phyloP scores from a whole-genome alignment of 2,113 vertebrate genomes.

The Calonectris borealis region DNA sequence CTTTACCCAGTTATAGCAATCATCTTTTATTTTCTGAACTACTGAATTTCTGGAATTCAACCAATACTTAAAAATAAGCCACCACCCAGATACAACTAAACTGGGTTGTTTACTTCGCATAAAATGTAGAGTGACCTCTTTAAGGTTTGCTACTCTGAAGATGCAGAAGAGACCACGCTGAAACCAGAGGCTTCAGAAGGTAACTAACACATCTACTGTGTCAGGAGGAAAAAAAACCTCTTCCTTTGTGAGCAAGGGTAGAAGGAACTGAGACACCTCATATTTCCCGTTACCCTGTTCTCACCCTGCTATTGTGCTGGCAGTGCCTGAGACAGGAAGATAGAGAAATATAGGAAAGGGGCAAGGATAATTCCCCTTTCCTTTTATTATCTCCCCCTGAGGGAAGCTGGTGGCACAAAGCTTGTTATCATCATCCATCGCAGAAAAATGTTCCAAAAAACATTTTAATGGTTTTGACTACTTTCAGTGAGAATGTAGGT shows the following conservation, averaged over 20 bases:
- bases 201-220: not conserved
- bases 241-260: not conserved
- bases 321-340: not conserved
- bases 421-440: not conserved
- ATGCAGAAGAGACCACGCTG: not conserved
- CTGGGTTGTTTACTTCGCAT: not conserved
- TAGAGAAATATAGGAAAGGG: not conserved
- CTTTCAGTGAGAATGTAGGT: not conserved
- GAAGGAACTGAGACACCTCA: not conserved
- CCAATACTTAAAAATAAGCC: not conserved
- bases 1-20: not conserved
- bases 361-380: not conserved
- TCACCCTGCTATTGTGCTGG: not conserved
- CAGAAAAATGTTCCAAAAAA: not conserved
- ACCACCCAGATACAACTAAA: not conserved
- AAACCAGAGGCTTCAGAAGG: not conserved
- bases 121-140: not conserved
- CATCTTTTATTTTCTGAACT: not conserved
- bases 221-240: not conserved
- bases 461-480: not conserved
- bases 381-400: not conserved
- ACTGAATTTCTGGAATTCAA: not conserved
- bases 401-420: not conserved
- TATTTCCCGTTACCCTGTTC: not conserved
- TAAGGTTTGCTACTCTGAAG: not conserved